Percentiles rank a stretch among this genome's conserved stretches.
Conservation (phyloP, 2,113 vertebrate species). For the Rhinoderma darwinii region DNA sequence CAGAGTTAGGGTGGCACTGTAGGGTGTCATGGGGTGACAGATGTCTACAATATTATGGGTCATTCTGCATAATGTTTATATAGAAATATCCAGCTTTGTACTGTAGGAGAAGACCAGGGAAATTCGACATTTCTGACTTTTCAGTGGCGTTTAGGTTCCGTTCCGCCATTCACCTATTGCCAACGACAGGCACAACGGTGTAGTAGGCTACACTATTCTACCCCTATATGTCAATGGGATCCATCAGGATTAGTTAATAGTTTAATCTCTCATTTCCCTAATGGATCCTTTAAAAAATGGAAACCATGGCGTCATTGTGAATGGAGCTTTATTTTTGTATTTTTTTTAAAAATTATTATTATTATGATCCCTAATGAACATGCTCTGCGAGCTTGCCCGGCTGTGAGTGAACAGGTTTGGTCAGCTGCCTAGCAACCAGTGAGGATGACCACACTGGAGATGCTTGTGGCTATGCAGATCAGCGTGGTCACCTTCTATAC, state of each 20-base stretch:
- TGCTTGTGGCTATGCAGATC: background rate
- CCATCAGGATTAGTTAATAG: too few relatives aligned
- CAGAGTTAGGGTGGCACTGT: background rate
- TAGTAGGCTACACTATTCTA: too few relatives aligned
- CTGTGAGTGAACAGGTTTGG: background rate
- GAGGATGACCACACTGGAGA: too few relatives aligned
- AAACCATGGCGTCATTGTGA: background rate
- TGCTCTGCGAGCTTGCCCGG: background rate
- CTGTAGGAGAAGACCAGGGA: background rate
- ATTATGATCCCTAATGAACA: background rate
- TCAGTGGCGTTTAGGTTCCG: too few relatives aligned
- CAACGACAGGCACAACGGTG: too few relatives aligned
- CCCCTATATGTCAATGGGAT: too few relatives aligned
- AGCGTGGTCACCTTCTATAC: background rate
- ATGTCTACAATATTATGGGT: background rate
- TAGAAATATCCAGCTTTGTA: background rate
- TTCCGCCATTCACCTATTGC: background rate
- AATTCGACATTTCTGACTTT: background rate
- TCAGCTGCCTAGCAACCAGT: background rate
- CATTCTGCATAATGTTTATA: background rate
- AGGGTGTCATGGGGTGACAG: background rate
- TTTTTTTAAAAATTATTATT: background rate
- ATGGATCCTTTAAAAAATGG: background rate
- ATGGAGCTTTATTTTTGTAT: background rate
- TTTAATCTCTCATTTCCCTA: too few relatives aligned